Percentiles rank a stretch among this genome's conserved stretches.
Conservation (phyloP, 2,113 vertebrate species). For the Microtus ochrogaster region DNA sequence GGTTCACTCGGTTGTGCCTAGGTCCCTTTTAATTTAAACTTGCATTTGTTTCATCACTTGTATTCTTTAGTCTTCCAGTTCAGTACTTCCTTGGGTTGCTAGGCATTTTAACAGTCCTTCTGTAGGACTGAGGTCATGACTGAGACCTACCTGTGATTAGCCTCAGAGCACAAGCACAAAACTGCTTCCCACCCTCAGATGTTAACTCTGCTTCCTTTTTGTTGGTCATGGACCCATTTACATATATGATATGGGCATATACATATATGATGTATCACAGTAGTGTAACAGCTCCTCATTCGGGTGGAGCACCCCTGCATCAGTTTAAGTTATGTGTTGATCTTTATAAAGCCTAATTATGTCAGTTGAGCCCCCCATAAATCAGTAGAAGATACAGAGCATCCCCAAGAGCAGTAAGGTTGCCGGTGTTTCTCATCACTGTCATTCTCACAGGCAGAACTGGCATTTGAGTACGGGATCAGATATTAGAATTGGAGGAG, state of each 20-base stretch:
- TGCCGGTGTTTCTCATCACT: accelerated
- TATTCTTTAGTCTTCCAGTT: background rate
- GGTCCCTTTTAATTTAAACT: background rate
- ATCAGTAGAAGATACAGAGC: too few species aligned
- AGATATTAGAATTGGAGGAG: background rate
- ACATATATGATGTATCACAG: accelerated
- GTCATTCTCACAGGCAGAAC: accelerated
- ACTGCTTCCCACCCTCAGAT: background rate
- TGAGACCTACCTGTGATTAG: background rate
- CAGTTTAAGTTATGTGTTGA: background rate
- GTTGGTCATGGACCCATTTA: accelerated
- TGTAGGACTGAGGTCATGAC: background rate
- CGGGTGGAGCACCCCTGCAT: accelerated
- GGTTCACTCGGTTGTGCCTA: accelerated
- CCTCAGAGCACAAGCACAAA: background rate
- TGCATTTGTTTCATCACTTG: background rate
- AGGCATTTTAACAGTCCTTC: background rate
- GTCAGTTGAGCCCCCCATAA: background rate
- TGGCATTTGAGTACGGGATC: background rate
- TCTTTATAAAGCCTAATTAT: background rate
- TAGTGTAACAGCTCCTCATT: accelerated
- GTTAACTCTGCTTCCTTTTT: accelerated
- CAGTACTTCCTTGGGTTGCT: background rate
- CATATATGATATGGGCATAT: too few species aligned
- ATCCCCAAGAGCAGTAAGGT: background rate